A percentile compares a stretch with the other conserved stretches of the same genome.
Evolutionary conservation across 2,888 invertebrate species (phyloP).

Genomic region (Zaprionus bogoriensis): DNA sequence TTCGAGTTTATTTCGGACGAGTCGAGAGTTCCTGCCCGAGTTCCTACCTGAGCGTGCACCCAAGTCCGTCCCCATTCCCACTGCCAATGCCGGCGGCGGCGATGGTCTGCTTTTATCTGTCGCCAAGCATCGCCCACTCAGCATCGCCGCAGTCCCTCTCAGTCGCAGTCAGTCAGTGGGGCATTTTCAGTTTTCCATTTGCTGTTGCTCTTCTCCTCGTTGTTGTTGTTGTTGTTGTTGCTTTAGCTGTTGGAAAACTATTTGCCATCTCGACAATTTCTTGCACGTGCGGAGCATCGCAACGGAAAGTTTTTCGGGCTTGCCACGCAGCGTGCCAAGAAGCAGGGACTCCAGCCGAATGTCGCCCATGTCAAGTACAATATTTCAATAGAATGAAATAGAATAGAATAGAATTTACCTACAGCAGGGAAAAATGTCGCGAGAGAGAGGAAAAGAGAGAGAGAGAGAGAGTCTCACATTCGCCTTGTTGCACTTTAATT

Average conservation of each 20-base stretch:
- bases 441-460: too few relatives aligned
- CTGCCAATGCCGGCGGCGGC: too few relatives aligned
- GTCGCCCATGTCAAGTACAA: slow-evolving; percentile 54
- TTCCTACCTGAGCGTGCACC: slow-evolving; percentile 1
- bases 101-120: slow-evolving; percentile 20
- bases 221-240: slow-evolving; percentile 51
- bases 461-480: slow-evolving; percentile 5
- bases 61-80: background rate
- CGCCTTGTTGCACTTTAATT: background rate
- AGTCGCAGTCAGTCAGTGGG: slow-evolving; percentile 61
- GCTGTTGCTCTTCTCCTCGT: slow-evolving; percentile 14
- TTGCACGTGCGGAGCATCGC: slow-evolving; percentile 71
- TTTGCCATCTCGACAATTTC: slow-evolving; percentile 78
- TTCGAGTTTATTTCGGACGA: slow-evolving; percentile 63
- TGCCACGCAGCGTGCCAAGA: too few relatives aligned
- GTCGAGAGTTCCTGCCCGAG: background rate
- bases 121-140: background rate
- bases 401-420: slow-evolving; percentile 48
- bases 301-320: slow-evolving; percentile 53
- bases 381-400: slow-evolving; percentile 76
- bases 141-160: slow-evolving; percentile 1
- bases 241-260: slow-evolving; percentile 67
- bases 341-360: slow-evolving; percentile 6
- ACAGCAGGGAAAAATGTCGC: too few relatives aligned
- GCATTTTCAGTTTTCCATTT: slow-evolving; percentile 72